Evolutionary conservation across 2,888 invertebrate genomes (phyloP).

Genomic region (Ophraella communa): DNA sequence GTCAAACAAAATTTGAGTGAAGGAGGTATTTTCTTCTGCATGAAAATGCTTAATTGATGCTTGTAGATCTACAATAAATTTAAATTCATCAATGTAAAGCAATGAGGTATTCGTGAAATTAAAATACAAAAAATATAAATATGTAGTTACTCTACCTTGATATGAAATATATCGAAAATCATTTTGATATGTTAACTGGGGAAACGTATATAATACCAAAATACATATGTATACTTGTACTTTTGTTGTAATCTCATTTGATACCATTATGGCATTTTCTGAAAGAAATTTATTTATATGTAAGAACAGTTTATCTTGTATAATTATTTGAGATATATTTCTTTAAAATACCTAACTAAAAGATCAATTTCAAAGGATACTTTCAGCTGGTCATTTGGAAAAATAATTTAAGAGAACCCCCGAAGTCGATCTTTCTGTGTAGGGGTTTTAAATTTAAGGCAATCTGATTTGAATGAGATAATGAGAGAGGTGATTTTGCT

Average conservation of each 20-base stretch:
- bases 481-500: no score
- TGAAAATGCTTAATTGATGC: constrained; percentile 72
- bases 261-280: constrained; percentile 46
- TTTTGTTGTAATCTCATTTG: constrained; percentile 36
- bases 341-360: no score
- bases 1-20: constrained; percentile 86
- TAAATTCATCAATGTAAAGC: constrained; percentile 2
- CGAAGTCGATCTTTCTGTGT: no score
- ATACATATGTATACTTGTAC: constrained; percentile 31
- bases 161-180: constrained; percentile 50
- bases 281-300: constrained; percentile 20
- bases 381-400: no score
- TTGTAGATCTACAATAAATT: constrained; percentile 70
- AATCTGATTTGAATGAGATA: no score
- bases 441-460: no score
- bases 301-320: neutral
- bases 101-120: no score
- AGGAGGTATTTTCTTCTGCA: constrained; percentile 76
- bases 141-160: constrained; percentile 49
- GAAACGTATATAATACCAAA: constrained; percentile 30
- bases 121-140: no score
- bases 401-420: no score
- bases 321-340: no score
- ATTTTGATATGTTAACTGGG: constrained; percentile 34
- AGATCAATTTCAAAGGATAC: no score